Evolutionary conservation across 2,888 invertebrate genomes (phyloP).

Genomic region (Aquatica leii): DNA sequence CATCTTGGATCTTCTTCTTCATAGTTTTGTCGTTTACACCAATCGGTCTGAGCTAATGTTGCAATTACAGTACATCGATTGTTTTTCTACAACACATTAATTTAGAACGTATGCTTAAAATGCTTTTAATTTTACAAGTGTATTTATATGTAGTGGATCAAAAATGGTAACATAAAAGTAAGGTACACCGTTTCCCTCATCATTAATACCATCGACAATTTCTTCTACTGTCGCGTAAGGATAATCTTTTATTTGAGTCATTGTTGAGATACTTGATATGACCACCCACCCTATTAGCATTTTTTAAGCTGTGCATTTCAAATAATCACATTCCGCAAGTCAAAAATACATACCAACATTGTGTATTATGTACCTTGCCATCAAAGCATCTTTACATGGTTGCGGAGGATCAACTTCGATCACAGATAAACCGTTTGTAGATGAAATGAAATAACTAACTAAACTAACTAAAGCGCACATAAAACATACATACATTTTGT

Average conservation of each 20-base stretch:
- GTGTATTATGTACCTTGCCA: background rate
- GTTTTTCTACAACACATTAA: constrained; percentile 64
- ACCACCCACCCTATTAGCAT: background rate
- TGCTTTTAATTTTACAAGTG: constrained; percentile 63
- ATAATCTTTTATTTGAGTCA: constrained; percentile 67
- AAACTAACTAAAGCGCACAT: too few relatives aligned
- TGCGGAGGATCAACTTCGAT: background rate
- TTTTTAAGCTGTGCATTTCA: background rate
- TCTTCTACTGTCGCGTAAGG: constrained; percentile 77
- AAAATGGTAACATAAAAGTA: constrained; percentile 78
- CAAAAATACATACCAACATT: background rate
- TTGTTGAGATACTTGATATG: constrained; percentile 64
- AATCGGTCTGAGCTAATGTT: constrained; percentile 72
- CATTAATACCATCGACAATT: constrained; percentile 72
- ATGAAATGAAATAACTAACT: too few relatives aligned
- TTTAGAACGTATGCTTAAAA: too few relatives aligned
- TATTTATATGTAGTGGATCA: constrained; percentile 74
- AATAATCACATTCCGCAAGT: background rate
- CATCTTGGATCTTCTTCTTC: constrained; percentile 83
- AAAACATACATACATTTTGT: too few relatives aligned
- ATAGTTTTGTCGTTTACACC: constrained; percentile 67
- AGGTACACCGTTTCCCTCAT: constrained; percentile 75
- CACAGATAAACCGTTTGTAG: background rate
- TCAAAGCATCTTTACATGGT: background rate
- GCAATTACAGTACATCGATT: constrained; percentile 73